Evolutionary conservation across 2,113 vertebrate species (phyloP).

Genomic region (Chionomys nivalis): DNA sequence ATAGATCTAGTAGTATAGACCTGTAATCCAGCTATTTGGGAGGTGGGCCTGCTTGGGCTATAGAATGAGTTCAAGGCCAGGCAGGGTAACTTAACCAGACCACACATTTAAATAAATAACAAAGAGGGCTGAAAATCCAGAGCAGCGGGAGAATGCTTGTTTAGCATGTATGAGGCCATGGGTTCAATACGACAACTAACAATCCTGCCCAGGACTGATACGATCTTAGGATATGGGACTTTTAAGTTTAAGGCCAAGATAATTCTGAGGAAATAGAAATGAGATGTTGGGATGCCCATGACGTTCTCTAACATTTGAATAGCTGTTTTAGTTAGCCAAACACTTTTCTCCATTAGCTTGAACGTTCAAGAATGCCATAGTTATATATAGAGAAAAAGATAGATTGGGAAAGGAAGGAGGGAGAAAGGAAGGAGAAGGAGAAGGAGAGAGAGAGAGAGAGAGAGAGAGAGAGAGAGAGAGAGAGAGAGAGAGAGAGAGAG

Average conservation of each 20-base stretch:
- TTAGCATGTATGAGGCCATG: not conserved
- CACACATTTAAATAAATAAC: not conserved
- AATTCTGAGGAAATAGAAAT: not conserved
- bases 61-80: not conserved
- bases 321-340: not conserved
- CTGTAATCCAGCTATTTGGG: not conserved
- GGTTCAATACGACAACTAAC: not conserved
- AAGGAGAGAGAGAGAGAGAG: not conserved
- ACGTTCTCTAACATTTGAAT: not conserved
- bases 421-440: not conserved
- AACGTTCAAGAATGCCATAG: not conserved
- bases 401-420: not conserved
- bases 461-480: not conserved
- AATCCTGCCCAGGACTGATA: not conserved
- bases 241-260: not conserved
- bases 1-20: not conserved
- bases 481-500: not conserved
- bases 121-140: not conserved
- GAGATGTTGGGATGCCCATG: not conserved
- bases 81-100: not conserved
- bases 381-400: not conserved
- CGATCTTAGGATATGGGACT: not conserved
- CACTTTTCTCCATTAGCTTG: not conserved
- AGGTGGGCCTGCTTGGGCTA: not conserved
- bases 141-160: not conserved